Evolutionary conservation across 2,113 vertebrate genomes (phyloP).

Genomic region (Pachyramphus minor): DNA sequence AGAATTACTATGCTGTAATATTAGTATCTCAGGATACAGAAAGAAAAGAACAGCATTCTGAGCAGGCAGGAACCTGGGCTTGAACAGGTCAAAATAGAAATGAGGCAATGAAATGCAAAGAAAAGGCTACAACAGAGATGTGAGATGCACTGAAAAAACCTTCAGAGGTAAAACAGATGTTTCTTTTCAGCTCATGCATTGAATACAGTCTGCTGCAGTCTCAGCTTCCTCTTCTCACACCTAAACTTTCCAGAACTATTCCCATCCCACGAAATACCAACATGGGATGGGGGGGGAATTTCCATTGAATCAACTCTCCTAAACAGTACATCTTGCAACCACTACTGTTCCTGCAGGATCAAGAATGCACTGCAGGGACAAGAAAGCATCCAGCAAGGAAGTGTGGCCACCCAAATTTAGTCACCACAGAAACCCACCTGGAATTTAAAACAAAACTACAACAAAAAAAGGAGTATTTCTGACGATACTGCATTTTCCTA

Average conservation of each 20-base stretch:
- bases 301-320: not conserved
- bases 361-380: not conserved
- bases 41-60: not conserved
- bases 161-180: not conserved
- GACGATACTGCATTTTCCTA: not conserved
- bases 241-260: not conserved
- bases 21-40: not conserved
- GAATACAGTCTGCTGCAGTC: not conserved
- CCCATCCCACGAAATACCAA: not conserved
- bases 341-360: not conserved
- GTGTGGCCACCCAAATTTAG: not conserved
- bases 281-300: not conserved
- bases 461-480: not conserved
- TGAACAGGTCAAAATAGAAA: not conserved
- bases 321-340: not conserved
- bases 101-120: not conserved
- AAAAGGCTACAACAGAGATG: not conserved
- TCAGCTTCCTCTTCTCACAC: not conserved
- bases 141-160: not conserved
- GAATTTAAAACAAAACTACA: not conserved
- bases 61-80: not conserved
- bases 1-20: not conserved
- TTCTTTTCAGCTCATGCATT: not conserved
- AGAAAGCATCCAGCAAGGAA: not conserved
- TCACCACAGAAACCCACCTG: not conserved